These are phyloP conservation scores for Epistrophella euchroma DNA, from an alignment of 2,888 invertebrate genomes.

Conservation along the genomic window DNA sequence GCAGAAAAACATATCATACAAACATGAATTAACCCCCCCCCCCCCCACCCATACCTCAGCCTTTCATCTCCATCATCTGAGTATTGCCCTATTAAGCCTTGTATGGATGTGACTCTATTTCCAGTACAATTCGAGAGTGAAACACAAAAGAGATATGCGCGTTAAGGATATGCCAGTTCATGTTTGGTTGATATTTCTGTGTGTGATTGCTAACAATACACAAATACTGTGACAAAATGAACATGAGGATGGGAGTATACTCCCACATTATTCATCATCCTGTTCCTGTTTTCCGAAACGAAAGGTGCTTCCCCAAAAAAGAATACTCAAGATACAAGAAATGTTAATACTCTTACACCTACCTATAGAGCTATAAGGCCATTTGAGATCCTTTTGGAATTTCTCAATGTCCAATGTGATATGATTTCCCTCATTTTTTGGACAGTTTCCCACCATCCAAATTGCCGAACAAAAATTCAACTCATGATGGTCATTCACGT, in stretches of 20 bases:
- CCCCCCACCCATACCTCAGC: background rate
- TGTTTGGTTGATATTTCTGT: conserved; percentile 65
- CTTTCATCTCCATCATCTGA: conserved; percentile 35
- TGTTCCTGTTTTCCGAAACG: conserved; percentile 7
- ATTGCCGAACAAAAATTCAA: conserved; percentile 28
- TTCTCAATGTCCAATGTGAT: conserved; percentile 39
- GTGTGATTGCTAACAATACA: conserved; percentile 60
- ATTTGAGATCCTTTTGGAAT: conserved; percentile 34
- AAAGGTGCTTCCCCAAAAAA: conserved; percentile 52
- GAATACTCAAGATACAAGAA: conserved; percentile 43
- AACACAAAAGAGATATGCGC: conserved; percentile 75
- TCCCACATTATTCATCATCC: conserved; percentile 56
- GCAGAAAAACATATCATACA: conserved; percentile 49
- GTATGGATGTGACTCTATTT: conserved; percentile 51
- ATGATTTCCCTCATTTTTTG: conserved; percentile 42
- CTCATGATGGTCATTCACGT: conserved; percentile 54
- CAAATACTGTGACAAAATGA: conserved; percentile 59
- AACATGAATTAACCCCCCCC: conserved; percentile 35
- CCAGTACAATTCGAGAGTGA: conserved; percentile 61
- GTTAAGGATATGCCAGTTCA: conserved; percentile 75
- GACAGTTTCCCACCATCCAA: conserved; percentile 50
- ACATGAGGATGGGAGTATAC: conserved; percentile 48
- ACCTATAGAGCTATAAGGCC: background rate
- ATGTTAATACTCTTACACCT: conserved; percentile 15
- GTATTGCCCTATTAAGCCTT: conserved; percentile 42